phyloP scores from a whole-genome alignment of 2,888 invertebrate genomes.

The Mantis religiosa region DNA sequence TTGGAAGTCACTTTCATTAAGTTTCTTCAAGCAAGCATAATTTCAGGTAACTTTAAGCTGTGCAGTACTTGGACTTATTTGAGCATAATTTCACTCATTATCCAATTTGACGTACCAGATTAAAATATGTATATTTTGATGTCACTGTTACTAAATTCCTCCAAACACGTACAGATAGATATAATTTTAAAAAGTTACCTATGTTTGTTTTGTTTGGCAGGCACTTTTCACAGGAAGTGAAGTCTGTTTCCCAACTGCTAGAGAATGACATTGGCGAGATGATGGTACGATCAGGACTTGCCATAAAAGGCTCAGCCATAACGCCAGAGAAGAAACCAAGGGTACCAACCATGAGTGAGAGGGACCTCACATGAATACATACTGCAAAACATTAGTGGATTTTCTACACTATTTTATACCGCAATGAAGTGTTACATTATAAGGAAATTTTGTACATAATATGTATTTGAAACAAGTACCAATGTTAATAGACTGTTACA shows the following conservation, averaged over 20 bases:
- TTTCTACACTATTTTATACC: background rate
- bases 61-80: too few species aligned
- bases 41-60: too few species aligned
- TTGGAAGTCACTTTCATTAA: too few species aligned
- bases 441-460: background rate
- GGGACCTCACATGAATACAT: conserved; percentile 47
- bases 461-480: too few species aligned
- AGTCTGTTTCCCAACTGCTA: conserved; percentile 20
- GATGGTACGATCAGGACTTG: conserved; percentile 38
- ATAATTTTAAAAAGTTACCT: too few species aligned
- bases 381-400: background rate
- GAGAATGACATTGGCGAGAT: conserved; percentile 11
- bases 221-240: conserved; percentile 24
- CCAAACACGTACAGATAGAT: too few species aligned
- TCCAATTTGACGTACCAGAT: too few species aligned
- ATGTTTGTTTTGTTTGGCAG: background rate
- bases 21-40: too few species aligned
- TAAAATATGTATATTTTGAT: too few species aligned
- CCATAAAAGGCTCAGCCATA: conserved; percentile 54
- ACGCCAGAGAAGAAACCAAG: conserved; percentile 55
- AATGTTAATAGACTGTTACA: background rate
- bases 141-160: too few species aligned
- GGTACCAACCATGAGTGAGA: conserved; percentile 55
- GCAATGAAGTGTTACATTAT: background rate
- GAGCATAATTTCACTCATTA: too few species aligned